Conservation (phyloP, 2,888 invertebrate genomes). For the Phyto melanocephala region DNA sequence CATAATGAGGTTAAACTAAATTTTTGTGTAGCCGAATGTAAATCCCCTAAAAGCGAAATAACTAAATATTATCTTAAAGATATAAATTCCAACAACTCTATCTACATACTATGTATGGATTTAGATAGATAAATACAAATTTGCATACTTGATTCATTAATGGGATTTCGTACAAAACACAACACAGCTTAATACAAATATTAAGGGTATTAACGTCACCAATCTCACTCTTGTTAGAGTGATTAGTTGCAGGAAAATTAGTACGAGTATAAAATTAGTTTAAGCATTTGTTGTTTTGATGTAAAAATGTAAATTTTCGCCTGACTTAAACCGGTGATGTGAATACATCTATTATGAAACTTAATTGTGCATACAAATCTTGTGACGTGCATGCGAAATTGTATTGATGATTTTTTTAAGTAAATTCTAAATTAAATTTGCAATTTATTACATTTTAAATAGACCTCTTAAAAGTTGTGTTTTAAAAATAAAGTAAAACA, state of each 20-base stretch:
- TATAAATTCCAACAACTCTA: not conserved
- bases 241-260: too few relatives aligned
- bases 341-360: too few relatives aligned
- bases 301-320: too few relatives aligned
- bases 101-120: not conserved
- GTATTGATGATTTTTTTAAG: not conserved
- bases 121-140: too few relatives aligned
- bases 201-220: not conserved
- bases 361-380: not conserved
- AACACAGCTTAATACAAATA: not conserved
- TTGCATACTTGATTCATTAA: too few relatives aligned
- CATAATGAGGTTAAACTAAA: too few relatives aligned
- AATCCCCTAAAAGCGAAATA: conserved; percentile 16
- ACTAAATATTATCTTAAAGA: not conserved
- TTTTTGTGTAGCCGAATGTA: too few relatives aligned
- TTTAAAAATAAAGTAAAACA: not conserved
- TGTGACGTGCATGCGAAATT: not conserved
- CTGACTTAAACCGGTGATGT: too few relatives aligned
- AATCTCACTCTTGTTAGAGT: too few relatives aligned
- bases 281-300: too few relatives aligned
- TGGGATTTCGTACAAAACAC: conserved; percentile 4
- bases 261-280: too few relatives aligned
- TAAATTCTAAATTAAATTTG: not conserved
- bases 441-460: not conserved
- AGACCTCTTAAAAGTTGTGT: not conserved